A percentile compares a stretch with the other conserved stretches of the same genome.
Evolutionary conservation across 2,113 vertebrate genomes (phyloP).

Genomic region (Pseudonaja textilis): DNA sequence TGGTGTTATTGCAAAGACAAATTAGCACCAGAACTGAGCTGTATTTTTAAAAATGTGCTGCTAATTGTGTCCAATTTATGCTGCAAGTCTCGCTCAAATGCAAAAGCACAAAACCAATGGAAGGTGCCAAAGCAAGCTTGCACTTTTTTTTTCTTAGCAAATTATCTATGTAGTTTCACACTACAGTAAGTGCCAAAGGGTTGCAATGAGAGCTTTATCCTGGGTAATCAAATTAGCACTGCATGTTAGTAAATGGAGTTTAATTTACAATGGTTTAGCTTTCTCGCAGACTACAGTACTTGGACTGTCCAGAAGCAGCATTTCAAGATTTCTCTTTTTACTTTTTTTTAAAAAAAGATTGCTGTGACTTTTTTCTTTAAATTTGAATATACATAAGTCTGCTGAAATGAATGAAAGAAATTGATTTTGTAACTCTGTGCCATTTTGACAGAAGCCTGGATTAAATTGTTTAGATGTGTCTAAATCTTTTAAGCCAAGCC

Average conservation of each 20-base stretch:
- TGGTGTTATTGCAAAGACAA: constrained; percentile 71
- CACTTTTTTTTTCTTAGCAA: constrained; percentile 65
- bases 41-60: constrained; percentile 68
- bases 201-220: constrained; percentile 64
- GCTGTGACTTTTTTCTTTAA: constrained; percentile 24
- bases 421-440: constrained; percentile 43
- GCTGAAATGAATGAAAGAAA: constrained; percentile 53
- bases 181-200: constrained; percentile 59
- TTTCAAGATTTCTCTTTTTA: constrained; percentile 54
- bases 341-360: constrained; percentile 23
- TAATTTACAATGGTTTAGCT: constrained; percentile 60
- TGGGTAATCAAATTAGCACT: constrained; percentile 70
- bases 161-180: constrained; percentile 64
- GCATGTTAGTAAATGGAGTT: constrained; percentile 68
- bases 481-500: constrained; percentile 38
- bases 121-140: constrained; percentile 64
- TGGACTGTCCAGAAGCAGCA: constrained; percentile 33
- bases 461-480: constrained; percentile 37
- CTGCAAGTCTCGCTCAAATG: constrained; percentile 67
- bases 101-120: constrained; percentile 68
- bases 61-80: constrained; percentile 72
- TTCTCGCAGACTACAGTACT: constrained; percentile 44
- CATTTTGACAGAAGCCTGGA: constrained; percentile 24
- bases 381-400: constrained; percentile 16
- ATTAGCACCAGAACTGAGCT: constrained; percentile 73